phyloP scores from a whole-genome alignment of 2,888 invertebrate genomes.

The Oxyscelio sp. region DNA sequence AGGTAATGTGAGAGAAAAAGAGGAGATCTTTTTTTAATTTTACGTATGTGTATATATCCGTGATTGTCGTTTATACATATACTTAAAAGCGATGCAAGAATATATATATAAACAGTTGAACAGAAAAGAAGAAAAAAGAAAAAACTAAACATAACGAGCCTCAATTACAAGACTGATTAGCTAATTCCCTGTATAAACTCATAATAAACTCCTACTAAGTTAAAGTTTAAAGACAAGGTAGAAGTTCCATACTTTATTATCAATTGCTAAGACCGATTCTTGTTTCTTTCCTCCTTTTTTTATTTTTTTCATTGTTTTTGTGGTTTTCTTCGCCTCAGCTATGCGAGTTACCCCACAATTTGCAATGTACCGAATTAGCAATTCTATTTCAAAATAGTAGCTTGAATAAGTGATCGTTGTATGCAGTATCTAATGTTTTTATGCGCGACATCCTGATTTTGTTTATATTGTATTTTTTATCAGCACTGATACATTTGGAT shows the following conservation, averaged over 20 bases:
- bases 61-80: constrained; percentile 46
- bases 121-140: no score
- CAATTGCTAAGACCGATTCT: constrained; percentile 66
- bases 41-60: constrained; percentile 62
- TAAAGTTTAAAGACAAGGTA: constrained; percentile 84
- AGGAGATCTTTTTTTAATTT: constrained; percentile 38
- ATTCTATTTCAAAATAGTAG: constrained; percentile 69
- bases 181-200: constrained; percentile 87
- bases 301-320: constrained; percentile 30
- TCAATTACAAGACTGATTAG: constrained; percentile 89
- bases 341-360: constrained; percentile 66
- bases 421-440: no score
- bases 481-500: no score
- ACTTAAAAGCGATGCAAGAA: constrained; percentile 82
- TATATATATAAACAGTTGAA: constrained; percentile 81
- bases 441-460: no score
- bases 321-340: constrained; percentile 49
- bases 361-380: constrained; percentile 79
- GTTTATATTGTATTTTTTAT: no score
- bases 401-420: no score
- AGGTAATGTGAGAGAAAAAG: constrained; percentile 49
- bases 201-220: constrained; percentile 86
- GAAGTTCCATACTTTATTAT: constrained; percentile 84
- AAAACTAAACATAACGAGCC: constrained; percentile 87
- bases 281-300: constrained; percentile 62